These are phyloP conservation scores for Proteles cristata DNA, from an alignment of 2,113 vertebrate species.

Conservation along the genomic window DNA sequence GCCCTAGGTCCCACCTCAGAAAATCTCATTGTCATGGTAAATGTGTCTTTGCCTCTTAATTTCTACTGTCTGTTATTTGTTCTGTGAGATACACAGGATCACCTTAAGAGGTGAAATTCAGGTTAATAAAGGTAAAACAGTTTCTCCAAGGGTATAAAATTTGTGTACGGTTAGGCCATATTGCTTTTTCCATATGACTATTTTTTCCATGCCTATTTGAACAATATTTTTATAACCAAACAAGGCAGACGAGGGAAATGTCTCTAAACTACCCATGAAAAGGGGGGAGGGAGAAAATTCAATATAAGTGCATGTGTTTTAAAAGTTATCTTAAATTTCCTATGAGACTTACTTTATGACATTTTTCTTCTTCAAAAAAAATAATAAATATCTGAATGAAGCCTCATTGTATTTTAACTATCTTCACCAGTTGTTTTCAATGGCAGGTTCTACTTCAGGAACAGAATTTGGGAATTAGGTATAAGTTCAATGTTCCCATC, in stretches of 20 bases:
- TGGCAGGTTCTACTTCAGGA: slow-evolving; percentile 98
- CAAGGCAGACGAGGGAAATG: slow-evolving; percentile 42
- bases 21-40: slow-evolving; percentile 98
- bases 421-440: slow-evolving; percentile 88
- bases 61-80: slow-evolving; percentile 25
- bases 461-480: slow-evolving; percentile 96
- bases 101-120: slow-evolving; percentile 24
- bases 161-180: neutral
- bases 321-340: slow-evolving; percentile 32
- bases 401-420: slow-evolving; percentile 81
- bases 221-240: slow-evolving; percentile 36
- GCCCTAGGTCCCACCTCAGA: slow-evolving; percentile 95
- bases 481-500: slow-evolving; percentile 98
- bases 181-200: neutral
- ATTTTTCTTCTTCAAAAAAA: slow-evolving; percentile 65
- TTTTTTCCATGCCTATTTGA: slow-evolving; percentile 34
- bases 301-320: neutral
- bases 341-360: slow-evolving; percentile 34
- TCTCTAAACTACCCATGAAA: slow-evolving; percentile 11
- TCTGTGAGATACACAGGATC: neutral
- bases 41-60: slow-evolving; percentile 59
- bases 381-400: slow-evolving; percentile 64
- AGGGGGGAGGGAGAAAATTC: slow-evolving; percentile 15
- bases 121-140: slow-evolving; percentile 33
- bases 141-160: neutral